phyloP scores from a whole-genome alignment of 2,888 invertebrate genomes.

The Lasioglossum zephyrum region DNA sequence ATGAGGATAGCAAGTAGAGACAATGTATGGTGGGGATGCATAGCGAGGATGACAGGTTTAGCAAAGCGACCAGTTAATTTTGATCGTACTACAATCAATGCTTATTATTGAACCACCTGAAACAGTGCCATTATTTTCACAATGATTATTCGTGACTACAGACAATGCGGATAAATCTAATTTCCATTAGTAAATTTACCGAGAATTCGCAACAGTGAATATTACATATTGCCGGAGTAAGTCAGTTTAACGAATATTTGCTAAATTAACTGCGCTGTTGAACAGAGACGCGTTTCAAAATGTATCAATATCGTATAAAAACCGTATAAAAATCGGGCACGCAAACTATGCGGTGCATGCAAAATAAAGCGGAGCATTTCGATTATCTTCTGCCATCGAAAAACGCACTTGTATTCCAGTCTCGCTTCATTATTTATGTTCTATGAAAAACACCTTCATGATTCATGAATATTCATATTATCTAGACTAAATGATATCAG shows the following conservation, averaged over 20 bases:
- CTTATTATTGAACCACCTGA: neutral
- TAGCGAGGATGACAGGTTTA: neutral
- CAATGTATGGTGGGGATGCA: neutral
- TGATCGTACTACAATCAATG: neutral
- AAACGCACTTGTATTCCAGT: neutral
- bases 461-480: neutral
- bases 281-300: neutral
- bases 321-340: neutral
- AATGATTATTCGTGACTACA: neutral
- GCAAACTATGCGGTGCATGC: neutral
- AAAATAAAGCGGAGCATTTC: neutral
- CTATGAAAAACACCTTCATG: neutral
- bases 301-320: neutral
- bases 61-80: neutral
- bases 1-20: neutral
- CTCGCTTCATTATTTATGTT: conserved; percentile 6
- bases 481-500: neutral
- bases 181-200: neutral
- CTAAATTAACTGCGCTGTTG: neutral
- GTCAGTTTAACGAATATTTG: neutral
- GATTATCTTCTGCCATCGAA: neutral
- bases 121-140: neutral
- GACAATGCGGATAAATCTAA: neutral
- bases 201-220: neutral
- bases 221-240: neutral